Percentiles rank a stretch among this genome's conserved stretches.
These are phyloP conservation scores for Embidobia sp. DNA, from an alignment of 2,888 invertebrate species.

Conservation along the genomic window DNA sequence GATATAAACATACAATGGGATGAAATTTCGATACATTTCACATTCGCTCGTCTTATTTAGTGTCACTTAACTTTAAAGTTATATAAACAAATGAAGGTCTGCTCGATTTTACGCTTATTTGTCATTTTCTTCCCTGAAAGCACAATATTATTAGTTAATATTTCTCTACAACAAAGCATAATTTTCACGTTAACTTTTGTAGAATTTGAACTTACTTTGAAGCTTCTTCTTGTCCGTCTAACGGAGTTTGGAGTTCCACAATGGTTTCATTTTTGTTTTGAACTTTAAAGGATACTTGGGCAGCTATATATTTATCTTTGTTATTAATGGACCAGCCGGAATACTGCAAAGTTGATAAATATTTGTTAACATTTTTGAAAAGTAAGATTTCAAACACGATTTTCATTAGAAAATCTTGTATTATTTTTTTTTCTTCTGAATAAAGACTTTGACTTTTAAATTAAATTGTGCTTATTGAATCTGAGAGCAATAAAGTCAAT, in stretches of 20 bases:
- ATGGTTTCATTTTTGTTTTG: slow-evolving; percentile 82
- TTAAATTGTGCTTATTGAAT: background rate
- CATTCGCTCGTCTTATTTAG: slow-evolving; percentile 52
- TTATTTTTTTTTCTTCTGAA: too few species aligned
- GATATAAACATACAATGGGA: slow-evolving; percentile 44
- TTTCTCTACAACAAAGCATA: background rate
- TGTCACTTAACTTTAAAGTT: slow-evolving; percentile 44
- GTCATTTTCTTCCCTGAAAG: slow-evolving; percentile 77
- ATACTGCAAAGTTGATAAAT: too few species aligned
- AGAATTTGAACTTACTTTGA: slow-evolving; percentile 71
- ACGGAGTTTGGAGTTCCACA: slow-evolving; percentile 81
- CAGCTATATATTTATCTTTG: slow-evolving; percentile 82
- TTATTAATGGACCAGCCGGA: slow-evolving; percentile 82
- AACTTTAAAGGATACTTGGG: slow-evolving; percentile 82
- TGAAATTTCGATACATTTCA: slow-evolving; percentile 23
- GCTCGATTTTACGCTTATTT: slow-evolving; percentile 75
- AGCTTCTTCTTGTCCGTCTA: slow-evolving; percentile 74
- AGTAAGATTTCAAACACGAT: background rate
- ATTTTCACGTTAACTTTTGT: background rate
- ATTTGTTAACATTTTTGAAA: too few species aligned
- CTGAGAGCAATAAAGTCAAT: too few species aligned
- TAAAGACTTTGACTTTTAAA: too few species aligned
- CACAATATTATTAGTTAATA: too few species aligned
- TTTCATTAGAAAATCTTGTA: background rate
- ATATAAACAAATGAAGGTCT: slow-evolving; percentile 69